These are phyloP conservation scores for Hololepta plana DNA, from an alignment of 2,888 invertebrate species.

Conservation along the genomic window DNA sequence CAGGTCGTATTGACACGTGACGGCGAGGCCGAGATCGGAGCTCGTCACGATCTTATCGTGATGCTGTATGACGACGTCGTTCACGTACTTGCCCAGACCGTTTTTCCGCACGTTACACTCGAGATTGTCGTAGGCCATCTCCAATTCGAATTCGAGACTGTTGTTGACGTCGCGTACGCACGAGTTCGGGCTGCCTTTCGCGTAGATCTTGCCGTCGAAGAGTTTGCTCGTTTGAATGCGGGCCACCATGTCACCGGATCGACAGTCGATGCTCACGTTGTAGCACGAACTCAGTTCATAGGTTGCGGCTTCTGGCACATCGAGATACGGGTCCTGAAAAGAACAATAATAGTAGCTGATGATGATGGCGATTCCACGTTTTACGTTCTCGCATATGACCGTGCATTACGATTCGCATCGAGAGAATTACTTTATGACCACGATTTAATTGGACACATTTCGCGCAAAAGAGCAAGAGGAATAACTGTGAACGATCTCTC, in stretches of 20 bases:
- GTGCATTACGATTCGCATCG: no score
- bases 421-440: no score
- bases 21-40: conserved; percentile 80
- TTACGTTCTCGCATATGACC: no score
- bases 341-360: no score
- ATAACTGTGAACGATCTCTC: no score
- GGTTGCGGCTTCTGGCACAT: conserved; percentile 79
- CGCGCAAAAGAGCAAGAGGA: no score
- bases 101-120: conserved; percentile 87
- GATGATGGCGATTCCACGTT: no score
- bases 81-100: conserved; percentile 56
- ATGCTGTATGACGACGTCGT: conserved; percentile 88
- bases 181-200: conserved; percentile 83
- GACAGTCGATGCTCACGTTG: conserved; percentile 85
- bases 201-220: conserved; percentile 89
- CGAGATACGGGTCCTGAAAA: conserved; percentile 66
- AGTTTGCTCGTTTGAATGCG: conserved; percentile 80
- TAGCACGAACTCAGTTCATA: conserved; percentile 87
- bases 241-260: conserved; percentile 84
- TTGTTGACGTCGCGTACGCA: conserved; percentile 80
- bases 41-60: conserved; percentile 91
- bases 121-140: conserved; percentile 81
- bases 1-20: conserved; percentile 86
- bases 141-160: conserved; percentile 76
- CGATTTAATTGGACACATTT: no score